These are phyloP conservation scores for Drosophila watanabei DNA, from an alignment of 1,140 invertebrate genomes.

Conservation along the genomic window DNA sequence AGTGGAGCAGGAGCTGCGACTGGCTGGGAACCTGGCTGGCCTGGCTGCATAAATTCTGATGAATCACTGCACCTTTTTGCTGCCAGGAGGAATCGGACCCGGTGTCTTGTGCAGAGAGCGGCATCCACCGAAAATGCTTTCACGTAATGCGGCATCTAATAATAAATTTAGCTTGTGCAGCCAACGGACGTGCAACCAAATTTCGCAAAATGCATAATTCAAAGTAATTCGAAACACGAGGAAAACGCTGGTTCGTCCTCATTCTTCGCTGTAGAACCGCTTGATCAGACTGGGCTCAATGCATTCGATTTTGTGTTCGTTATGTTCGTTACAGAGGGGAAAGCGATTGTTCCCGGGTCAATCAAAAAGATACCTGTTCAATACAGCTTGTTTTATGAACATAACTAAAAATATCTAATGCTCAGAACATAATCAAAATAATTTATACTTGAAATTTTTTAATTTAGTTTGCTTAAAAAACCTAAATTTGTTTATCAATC, in stretches of 20 bases:
- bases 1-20: slow-evolving; percentile 3
- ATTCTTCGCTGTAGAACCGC: slow-evolving; percentile 3
- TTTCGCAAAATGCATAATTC: slow-evolving; percentile 78
- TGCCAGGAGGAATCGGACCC: slow-evolving; percentile 15
- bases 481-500: not conserved
- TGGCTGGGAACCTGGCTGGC: slow-evolving; percentile 14
- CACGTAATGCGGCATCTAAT: slow-evolving; percentile 78
- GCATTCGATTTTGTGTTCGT: not conserved
- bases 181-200: slow-evolving; percentile 56
- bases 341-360: too few species aligned
- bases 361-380: too few species aligned
- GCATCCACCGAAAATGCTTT: slow-evolving; percentile 45
- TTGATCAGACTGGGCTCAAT: not conserved
- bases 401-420: too few species aligned
- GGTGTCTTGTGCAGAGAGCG: slow-evolving; percentile 16
- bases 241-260: slow-evolving; percentile 27
- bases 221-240: slow-evolving; percentile 77
- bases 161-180: slow-evolving; percentile 78
- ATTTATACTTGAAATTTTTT: too few species aligned
- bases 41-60: slow-evolving; percentile 79
- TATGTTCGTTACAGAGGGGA: not conserved
- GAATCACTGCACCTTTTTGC: slow-evolving; percentile 73
- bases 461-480: not conserved
- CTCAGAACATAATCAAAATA: too few species aligned
- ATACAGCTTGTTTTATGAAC: too few species aligned